These are phyloP conservation scores for Papilio protenor DNA, from an alignment of 2,888 invertebrate genomes.

Conservation along the genomic window DNA sequence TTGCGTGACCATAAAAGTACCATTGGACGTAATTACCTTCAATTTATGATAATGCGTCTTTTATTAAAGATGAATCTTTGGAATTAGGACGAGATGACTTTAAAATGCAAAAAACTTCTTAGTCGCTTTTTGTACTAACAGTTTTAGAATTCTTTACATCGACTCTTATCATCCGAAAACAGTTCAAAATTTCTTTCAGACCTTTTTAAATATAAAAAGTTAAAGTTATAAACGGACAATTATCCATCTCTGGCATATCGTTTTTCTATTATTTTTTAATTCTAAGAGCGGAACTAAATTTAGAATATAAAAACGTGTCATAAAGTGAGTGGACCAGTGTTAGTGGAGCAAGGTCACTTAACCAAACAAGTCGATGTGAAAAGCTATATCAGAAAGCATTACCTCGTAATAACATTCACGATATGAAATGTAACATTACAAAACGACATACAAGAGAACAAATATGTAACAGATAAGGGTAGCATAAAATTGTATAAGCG, in stretches of 20 bases:
- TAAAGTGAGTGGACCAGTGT: constrained; percentile 46
- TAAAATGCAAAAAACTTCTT: neutral
- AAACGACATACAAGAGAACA: constrained; percentile 10
- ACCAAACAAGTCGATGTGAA: constrained; percentile 48
- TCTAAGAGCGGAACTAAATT: constrained; percentile 38
- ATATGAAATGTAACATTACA: constrained; percentile 2
- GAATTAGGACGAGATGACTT: constrained; percentile 17
- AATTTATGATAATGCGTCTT: constrained; percentile 34
- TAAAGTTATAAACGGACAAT: too few species aligned
- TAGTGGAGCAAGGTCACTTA: constrained; percentile 57
- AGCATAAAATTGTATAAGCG: constrained; percentile 25
- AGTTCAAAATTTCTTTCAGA: neutral
- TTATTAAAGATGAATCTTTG: constrained; percentile 30
- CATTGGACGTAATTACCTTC: constrained; percentile 18
- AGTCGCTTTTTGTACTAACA: neutral
- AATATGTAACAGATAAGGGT: constrained; percentile 22
- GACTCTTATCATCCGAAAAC: neutral
- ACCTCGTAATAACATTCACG: neutral
- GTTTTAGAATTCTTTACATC: neutral
- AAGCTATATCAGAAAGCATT: constrained; percentile 54
- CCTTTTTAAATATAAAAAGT: neutral
- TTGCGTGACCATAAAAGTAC: constrained; percentile 31
- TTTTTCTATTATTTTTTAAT: too few species aligned
- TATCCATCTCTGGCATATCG: too few species aligned
- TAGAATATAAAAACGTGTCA: constrained; percentile 49